phyloP scores from a whole-genome alignment of 2,113 vertebrate species.

The Acanthochromis polyacanthus region DNA sequence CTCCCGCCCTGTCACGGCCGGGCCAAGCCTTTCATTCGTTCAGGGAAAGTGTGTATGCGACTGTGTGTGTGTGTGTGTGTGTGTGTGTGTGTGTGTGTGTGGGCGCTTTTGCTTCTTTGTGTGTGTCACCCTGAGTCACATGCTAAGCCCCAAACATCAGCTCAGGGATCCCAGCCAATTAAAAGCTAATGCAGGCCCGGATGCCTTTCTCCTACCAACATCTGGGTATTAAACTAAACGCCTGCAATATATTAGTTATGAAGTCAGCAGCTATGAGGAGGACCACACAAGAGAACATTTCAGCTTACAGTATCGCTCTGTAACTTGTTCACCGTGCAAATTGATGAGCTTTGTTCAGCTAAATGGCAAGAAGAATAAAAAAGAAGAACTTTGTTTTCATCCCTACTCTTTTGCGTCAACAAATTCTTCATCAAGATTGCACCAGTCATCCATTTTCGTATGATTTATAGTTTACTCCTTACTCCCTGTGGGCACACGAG shows the following conservation, averaged over 20 bases:
- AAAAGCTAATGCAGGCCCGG: conserved; percentile 70
- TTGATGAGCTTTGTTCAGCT: conserved; percentile 59
- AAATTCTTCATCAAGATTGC: conserved; percentile 27
- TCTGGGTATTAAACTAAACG: conserved; percentile 81
- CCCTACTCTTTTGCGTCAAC: conserved; percentile 46
- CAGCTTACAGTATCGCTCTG: conserved; percentile 25
- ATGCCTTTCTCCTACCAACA: conserved; percentile 75
- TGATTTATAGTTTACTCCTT: conserved; percentile 31
- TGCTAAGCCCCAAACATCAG: conserved; percentile 71
- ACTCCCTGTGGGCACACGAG: conserved; percentile 7
- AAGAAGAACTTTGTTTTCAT: conserved; percentile 31
- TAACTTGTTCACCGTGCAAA: conserved; percentile 54
- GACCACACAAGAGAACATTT: conserved; percentile 83
- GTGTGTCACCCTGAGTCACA: conserved; percentile 64
- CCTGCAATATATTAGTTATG: conserved; percentile 78
- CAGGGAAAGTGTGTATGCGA: conserved; percentile 40
- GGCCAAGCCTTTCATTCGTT: conserved; percentile 53
- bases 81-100: neutral
- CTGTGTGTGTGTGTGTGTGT: conserved; percentile 23
- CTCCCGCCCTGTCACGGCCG: conserved; percentile 22
- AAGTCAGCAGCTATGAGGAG: conserved; percentile 71
- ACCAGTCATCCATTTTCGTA: conserved; percentile 28
- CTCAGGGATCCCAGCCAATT: conserved; percentile 74
- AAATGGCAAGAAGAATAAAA: conserved; percentile 54
- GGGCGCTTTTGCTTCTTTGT: neutral